Evolutionary conservation across 2,888 invertebrate genomes (phyloP), one percentile per base, ranked within the genome.

Genomic region (Pinctada fucata): DNA sequence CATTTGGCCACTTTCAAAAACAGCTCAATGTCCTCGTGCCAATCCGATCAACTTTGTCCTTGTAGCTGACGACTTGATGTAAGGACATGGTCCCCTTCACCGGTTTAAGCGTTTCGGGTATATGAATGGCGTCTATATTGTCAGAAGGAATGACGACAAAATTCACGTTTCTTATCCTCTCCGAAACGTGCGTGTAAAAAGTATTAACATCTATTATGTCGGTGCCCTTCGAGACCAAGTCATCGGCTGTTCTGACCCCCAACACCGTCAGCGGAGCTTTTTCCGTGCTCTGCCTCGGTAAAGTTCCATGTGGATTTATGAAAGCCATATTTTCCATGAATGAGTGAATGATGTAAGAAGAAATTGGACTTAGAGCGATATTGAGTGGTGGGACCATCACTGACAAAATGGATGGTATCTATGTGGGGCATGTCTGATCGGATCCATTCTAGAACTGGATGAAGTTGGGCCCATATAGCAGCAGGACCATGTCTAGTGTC

Each of bases 221-320:
- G 4, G 63, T 73, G 13, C 78, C 74, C 3, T 74, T 10, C 64
- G 74, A 50, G 10, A 78, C 78, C 3, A 70, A 13, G 45, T 52
- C 16, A n/a, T 74, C 78, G 6, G 74, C 78, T n/a, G 69, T 74
- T 8, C 78, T 67, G 47, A 13, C 64, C 78, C 8, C 74, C 73
- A 45, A 69, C 65, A 3, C 74, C 74, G 49, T 74, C 78, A n/a
- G 78, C 72, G 10, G 74, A 73, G 1, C 78, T 72, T n/a, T 78
- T 78, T n/a, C 74, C 78, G 67, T 74, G 78, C 31, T 50, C 73
- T 69, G 78, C 63, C 51, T 74, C 78, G 8, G 58, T 69, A 69
- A 78, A 78, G 45, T 74, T 78, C 74, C 74, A 78, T 3, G 74
- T 69, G 3, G 69, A 49, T 5, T 16, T 58, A 50, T 69, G 45